Percentiles rank a stretch among this genome's conserved stretches.
These are phyloP conservation scores for Steinernema carpocapsae DNA, from an alignment of 2,888 invertebrate genomes.

Conservation along the genomic window DNA sequence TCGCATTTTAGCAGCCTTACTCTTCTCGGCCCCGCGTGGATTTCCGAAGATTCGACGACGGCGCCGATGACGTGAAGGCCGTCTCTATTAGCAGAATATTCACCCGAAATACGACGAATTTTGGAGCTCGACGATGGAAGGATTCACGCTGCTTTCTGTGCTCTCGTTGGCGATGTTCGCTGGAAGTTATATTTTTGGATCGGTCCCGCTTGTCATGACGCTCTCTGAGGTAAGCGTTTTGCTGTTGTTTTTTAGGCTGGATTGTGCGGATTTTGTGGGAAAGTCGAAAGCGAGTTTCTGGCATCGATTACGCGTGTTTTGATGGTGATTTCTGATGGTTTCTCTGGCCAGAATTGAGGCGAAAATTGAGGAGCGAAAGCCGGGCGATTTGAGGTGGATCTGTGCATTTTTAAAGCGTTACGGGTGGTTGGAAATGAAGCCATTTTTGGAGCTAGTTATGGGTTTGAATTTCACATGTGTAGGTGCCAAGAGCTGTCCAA, in stretches of 20 bases:
- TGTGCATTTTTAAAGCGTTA: too few species aligned
- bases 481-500: too few species aligned
- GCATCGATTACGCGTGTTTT: too few species aligned
- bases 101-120: too few species aligned
- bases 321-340: background rate
- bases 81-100: background rate
- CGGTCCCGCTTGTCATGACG: slow-evolving; percentile 88
- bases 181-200: slow-evolving; percentile 92
- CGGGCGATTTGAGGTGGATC: too few species aligned
- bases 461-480: too few species aligned
- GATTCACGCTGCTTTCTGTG: slow-evolving; percentile 81
- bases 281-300: too few species aligned
- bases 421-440: too few species aligned
- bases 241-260: too few species aligned
- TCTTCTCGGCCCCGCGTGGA: background rate
- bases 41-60: background rate
- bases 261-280: background rate
- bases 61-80: background rate
- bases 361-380: too few species aligned
- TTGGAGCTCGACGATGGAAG: slow-evolving; percentile 76
- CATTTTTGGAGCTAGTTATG: too few species aligned
- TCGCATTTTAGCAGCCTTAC: background rate
- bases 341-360: too few species aligned
- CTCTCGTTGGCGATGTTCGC: slow-evolving; percentile 90
- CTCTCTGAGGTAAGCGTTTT: slow-evolving; percentile 84